phyloP scores from a whole-genome alignment of 2,888 invertebrate species.

The Candidula unifasciata region DNA sequence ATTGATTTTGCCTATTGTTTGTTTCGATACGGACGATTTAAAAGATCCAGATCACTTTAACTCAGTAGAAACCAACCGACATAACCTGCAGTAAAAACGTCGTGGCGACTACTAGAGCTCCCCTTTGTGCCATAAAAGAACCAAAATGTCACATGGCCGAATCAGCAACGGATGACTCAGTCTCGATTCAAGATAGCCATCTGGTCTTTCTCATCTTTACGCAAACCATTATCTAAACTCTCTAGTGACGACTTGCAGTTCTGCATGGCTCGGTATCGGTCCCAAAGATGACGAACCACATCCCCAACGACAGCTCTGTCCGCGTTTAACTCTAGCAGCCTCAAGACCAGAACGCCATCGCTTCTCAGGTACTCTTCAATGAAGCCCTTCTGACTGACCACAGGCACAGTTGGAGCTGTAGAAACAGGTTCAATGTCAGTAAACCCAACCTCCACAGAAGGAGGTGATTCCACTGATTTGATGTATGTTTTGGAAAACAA shows the following conservation, averaged over 20 bases:
- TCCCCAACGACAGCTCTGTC: constrained; percentile 24
- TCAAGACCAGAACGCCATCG: constrained; percentile 43
- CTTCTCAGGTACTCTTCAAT: constrained; percentile 43
- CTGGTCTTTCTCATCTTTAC: neutral
- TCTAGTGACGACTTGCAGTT: constrained; percentile 7
- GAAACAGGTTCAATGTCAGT: neutral
- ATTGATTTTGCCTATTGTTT: too few species aligned
- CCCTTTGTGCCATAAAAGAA: too few species aligned
- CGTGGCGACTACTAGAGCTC: too few species aligned
- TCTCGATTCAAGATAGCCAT: neutral
- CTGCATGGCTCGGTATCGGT: constrained; percentile 1
- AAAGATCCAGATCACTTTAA: too few species aligned
- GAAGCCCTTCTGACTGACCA: constrained; percentile 23
- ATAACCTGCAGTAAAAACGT: too few species aligned
- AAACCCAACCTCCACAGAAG: constrained; percentile 29
- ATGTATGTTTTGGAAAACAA: constrained; percentile 47
- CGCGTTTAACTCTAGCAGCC: constrained; percentile 26
- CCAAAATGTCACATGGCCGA: constrained; percentile 2
- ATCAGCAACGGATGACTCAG: too few species aligned
- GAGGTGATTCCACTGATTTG: constrained; percentile 27
- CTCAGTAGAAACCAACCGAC: too few species aligned
- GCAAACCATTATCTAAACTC: neutral
- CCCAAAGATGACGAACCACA: constrained; percentile 25
- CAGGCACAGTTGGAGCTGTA: neutral
- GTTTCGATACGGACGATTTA: too few species aligned